A percentile compares a stretch with the other conserved stretches of the same genome.
phyloP scores from a whole-genome alignment of 1,140 invertebrate species.

The Ceratina japonica region DNA sequence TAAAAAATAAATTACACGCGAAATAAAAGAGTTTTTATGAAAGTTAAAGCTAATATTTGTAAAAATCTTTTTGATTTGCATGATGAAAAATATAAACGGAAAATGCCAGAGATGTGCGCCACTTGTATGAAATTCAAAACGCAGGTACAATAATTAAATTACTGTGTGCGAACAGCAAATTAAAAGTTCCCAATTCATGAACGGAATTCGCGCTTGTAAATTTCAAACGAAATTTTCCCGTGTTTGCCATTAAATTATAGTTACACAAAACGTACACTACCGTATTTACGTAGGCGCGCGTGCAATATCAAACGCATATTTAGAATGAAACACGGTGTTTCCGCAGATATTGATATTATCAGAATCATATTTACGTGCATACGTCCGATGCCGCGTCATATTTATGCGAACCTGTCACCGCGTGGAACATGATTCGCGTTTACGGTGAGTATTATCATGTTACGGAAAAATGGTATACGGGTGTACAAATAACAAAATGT shows the following conservation, averaged over 20 bases:
- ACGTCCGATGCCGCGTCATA: background rate
- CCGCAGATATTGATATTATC: background rate
- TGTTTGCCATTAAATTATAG: background rate
- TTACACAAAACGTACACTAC: background rate
- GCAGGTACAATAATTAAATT: background rate
- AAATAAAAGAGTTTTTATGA: background rate
- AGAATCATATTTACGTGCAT: constrained; percentile 1
- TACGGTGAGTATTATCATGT: background rate
- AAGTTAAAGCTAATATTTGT: background rate
- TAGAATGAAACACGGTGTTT: constrained; percentile 21
- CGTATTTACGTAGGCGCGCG: no score
- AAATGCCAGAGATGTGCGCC: background rate
- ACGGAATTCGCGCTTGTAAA: background rate
- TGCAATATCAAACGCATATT: constrained; percentile 8
- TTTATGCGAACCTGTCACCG: background rate
- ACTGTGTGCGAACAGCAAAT: background rate
- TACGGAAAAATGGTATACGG: background rate
- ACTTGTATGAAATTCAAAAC: background rate
- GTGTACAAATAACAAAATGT: background rate
- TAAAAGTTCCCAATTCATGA: background rate
- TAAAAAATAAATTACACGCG: no score
- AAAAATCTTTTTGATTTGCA: no score
- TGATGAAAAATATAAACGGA: no score
- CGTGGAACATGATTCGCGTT: background rate
- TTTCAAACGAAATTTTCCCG: background rate